These are phyloP conservation scores for Oscheius myriophilus DNA, from an alignment of 2,888 invertebrate species.

Conservation along the genomic window DNA sequence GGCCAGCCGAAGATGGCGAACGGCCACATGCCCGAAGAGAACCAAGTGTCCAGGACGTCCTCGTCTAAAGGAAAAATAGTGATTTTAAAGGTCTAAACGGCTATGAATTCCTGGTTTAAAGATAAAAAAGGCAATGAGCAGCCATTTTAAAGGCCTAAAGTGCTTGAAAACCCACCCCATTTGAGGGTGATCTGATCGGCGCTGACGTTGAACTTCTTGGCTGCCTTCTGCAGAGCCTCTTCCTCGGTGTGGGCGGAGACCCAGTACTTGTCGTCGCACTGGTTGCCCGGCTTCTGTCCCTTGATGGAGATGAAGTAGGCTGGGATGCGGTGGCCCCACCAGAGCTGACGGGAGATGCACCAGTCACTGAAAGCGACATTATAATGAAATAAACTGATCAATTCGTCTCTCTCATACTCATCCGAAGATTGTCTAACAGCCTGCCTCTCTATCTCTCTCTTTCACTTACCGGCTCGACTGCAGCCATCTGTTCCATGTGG, in stretches of 20 bases:
- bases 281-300: slow-evolving; percentile 33
- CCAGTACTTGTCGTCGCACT: slow-evolving; percentile 74
- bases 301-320: slow-evolving; percentile 81
- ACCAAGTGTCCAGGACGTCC: slow-evolving; percentile 99
- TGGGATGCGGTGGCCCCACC: slow-evolving; percentile 99
- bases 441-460: not conserved
- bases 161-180: slow-evolving; percentile 69
- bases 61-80: slow-evolving; percentile 77
- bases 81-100: not conserved
- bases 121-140: not conserved
- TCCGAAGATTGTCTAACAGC: too few relatives aligned
- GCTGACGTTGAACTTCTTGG: slow-evolving; percentile 78
- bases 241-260: slow-evolving; percentile 77
- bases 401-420: too few relatives aligned
- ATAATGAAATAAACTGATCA: too few relatives aligned
- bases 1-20: slow-evolving; percentile 98
- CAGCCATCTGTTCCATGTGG: slow-evolving; percentile 96
- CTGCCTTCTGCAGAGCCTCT: slow-evolving; percentile 85
- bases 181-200: slow-evolving; percentile 71
- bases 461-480: slow-evolving; percentile 81
- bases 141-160: not conserved
- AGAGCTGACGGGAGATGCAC: slow-evolving; percentile 96
- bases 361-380: slow-evolving; percentile 81
- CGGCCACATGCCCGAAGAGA: slow-evolving; percentile 93
- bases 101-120: not conserved